Evolutionary conservation across 2,113 vertebrate genomes (phyloP), one percentile per base, ranked within the genome.

Genomic region (Trochalopteron elliotii): DNA sequence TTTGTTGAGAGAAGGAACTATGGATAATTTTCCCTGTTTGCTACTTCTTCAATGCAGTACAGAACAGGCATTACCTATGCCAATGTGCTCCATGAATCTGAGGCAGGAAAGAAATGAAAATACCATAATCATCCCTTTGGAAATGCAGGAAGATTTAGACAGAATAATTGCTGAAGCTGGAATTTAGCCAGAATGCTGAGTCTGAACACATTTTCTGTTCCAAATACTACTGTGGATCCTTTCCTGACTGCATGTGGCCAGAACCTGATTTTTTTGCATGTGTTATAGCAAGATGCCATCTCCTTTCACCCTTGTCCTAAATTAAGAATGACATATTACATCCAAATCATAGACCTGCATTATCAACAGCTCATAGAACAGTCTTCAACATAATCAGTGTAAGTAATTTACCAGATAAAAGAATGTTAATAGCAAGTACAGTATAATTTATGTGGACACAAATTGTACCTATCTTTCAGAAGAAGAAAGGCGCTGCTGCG

Each of bases 381-480:
- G 87, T 94, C 95, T 97, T 96, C 91, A 71, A 95, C 84, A 95
- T 96, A 97, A 97, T 97, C 91, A 96, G 88, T 91, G 81, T 70
- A 95, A 90, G 96, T 97, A 90, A 98, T 97, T 97, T 95, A 96
- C 94, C 87, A 85, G 94, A 98, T 96, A 97, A 98, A 98, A 97
- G 98, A 98, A 97, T 94, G 96, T 96, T 97, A 97, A 97, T 97
- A 97, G 97, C 97, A 96, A 96, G 97, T 95, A 96, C 89, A 97
- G 96, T 98, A 94, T 98, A 97, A 98, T 98, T 97, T 97, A 90
- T 90, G 93, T 87, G 90, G 96, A 97, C 94, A 97, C 94, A 98
- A 97, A 97, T 98, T 95, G 95, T 96, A 96, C 95, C 90, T 86
- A 56, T 97, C 96, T 96, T 98, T 98, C 95, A 96, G 77, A 57